A percentile compares a stretch with the other conserved stretches of the same genome.
Conservation (phyloP, 2,888 invertebrate genomes). For the Cheilosia soror region DNA sequence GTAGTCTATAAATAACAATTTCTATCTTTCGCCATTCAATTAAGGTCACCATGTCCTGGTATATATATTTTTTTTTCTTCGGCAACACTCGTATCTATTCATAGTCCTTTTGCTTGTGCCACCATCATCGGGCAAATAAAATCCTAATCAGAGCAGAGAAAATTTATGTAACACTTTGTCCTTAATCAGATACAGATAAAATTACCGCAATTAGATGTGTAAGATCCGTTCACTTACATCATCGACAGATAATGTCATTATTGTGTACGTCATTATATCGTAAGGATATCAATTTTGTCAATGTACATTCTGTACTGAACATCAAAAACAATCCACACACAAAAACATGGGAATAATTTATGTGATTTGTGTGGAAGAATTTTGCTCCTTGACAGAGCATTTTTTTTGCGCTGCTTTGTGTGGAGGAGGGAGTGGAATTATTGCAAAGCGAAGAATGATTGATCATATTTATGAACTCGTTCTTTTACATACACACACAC, state of each 20-base stretch:
- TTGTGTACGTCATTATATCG: constrained; percentile 24
- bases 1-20: constrained; percentile 52
- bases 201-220: constrained; percentile 70
- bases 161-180: constrained; percentile 51
- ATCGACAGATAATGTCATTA: constrained; percentile 56
- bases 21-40: constrained; percentile 49
- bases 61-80: constrained; percentile 15
- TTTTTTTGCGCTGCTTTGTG: not conserved
- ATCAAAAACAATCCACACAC: constrained; percentile 33
- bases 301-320: not conserved
- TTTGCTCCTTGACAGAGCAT: constrained; percentile 4
- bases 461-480: constrained; percentile 68
- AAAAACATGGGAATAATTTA: constrained; percentile 47
- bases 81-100: constrained; percentile 28
- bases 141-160: constrained; percentile 34
- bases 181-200: constrained; percentile 66
- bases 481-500: not conserved
- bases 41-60: constrained; percentile 24
- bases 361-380: constrained; percentile 43
- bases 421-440: constrained; percentile 38
- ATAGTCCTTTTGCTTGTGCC: constrained; percentile 9
- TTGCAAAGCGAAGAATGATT: constrained; percentile 62
- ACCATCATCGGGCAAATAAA: not conserved
- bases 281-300: constrained; percentile 34
- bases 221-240: constrained; percentile 57